phyloP scores from a whole-genome alignment of 2,797 vertebrate species.

The Fistularia tabacaria region DNA sequence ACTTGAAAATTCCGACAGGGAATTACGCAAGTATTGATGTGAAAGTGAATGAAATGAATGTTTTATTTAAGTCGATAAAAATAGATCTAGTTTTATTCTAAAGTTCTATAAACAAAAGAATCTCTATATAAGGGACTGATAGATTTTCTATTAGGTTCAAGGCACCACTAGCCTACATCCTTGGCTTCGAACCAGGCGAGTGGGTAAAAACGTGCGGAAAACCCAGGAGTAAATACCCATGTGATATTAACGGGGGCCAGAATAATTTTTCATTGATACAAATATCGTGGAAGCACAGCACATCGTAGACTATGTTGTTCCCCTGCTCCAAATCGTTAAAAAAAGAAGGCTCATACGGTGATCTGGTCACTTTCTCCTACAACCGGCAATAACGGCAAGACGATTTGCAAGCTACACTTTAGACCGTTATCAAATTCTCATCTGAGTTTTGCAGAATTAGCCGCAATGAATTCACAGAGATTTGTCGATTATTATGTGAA shows the following conservation, averaged over 20 bases:
- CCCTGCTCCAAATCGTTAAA: background rate
- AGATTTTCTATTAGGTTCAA: background rate
- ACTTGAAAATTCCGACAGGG: background rate
- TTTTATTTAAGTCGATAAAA: background rate
- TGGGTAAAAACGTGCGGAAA: background rate
- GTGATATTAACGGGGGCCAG: background rate
- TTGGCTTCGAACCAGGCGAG: background rate
- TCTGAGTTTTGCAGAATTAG: background rate
- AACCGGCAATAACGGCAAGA: background rate
- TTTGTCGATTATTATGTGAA: no score
- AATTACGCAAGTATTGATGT: background rate
- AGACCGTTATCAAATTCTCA: background rate
- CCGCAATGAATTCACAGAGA: no score
- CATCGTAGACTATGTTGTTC: background rate
- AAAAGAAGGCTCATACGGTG: background rate
- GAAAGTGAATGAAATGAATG: background rate
- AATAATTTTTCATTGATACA: background rate
- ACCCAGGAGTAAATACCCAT: background rate
- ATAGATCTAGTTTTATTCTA: no score
- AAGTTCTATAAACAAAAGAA: background rate
- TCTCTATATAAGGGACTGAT: background rate
- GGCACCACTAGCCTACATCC: background rate
- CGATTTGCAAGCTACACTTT: no score
- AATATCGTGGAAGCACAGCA: background rate
- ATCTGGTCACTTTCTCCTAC: constrained; percentile 1